Base-by-base conservation (phyloP, 2,797 vertebrate genomes). In the Sylvilagus floridanus region DNA sequence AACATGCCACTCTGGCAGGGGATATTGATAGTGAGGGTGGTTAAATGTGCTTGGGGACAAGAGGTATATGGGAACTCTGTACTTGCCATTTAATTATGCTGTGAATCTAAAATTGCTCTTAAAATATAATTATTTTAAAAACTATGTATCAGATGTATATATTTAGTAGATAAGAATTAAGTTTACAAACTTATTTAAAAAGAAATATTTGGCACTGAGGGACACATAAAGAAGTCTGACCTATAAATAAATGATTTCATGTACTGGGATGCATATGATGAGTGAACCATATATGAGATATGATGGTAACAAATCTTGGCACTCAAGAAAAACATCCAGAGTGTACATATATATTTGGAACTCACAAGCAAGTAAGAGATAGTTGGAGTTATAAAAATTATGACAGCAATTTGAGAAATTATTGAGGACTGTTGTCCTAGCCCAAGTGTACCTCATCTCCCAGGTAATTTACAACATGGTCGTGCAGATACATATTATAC, bases 81-180 rank as follows among this genome's bases (percentile, higher is more conserved):
- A 88, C 57, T 86, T 54, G 26, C 19, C n/a, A 26, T 42, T 71
- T 47, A 71, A 12, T 72, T 78, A 37, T 87, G 13, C 52, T 68
- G 1, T 68, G 57, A 88, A 68, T 30, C 17, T 66, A 90, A 90
- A 82, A 52, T 82, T 77, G 12, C 63, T 28, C 52, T 85, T 42
- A 90, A 95, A 84, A 26, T 73, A 62, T 81, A 60, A 37, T 66
- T 72, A 83, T 71, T 57, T 57, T 71, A 71, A 47, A 75, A 63
- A 19, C 76, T 71, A 88, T 26, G 22, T 84, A 83, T 21, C 35
- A 73, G 83, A 62, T 76, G 4, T 13, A 72, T 87, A 16, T 32
- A 50, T 75, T 66, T 85, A 88, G 28, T 65, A 47, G 12, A 50
- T 57, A 83, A 93, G 8, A 85, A 88, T 50, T 62, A 57, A 3